Evolutionary conservation across 1,140 invertebrate genomes (phyloP), one percentile per base, ranked within the genome.

Genomic region (Drosophila takahashii): DNA sequence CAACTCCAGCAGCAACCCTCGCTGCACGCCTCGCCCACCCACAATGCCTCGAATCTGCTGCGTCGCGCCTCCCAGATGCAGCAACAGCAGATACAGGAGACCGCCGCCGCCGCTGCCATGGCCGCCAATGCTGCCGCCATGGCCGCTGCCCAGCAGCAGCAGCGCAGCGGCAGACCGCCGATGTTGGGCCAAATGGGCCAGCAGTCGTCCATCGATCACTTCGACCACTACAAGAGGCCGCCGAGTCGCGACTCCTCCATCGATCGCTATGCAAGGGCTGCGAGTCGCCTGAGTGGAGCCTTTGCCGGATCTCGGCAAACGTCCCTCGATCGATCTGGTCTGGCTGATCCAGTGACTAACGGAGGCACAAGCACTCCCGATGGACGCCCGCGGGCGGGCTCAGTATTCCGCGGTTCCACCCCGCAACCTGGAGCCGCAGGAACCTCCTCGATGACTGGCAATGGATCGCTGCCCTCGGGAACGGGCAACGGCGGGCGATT

Each of bases 171-270:
- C 87, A 34, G 85, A n/a, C 93, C 94, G 6, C 94, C 94, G 10
- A 93, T 93, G 78, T 59, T 94, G 58, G 93, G 93, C n/a, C 92
- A 92, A 51, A 92, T 91, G 41, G 91, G 92, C 7, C 93, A 94
- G 77, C 93, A 94, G 84, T 92, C 94, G 2, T 95, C 94, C 34
- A 95, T 95, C 73, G 95, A 95, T 79, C 94, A 95, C 86, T 95
- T 99, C 92, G 98, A 99, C 93, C 98, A 99, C 90, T 99, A 99
- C 91, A 97, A 97, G 92, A 94, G 96, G 87, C 96, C 97, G 56
- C 96, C 96, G 3, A 97, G 96, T 93, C 93, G 97, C 89, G 97
- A 98, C 89, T 96, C 96, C 72, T 97, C 96, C 75, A 96, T 97
- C 37, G 97, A 98, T 93, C 94, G 96, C 60, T 97, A 96, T 87